Evolutionary conservation across 1,140 invertebrate genomes (phyloP).

Genomic region (Agrypnia vestita): DNA sequence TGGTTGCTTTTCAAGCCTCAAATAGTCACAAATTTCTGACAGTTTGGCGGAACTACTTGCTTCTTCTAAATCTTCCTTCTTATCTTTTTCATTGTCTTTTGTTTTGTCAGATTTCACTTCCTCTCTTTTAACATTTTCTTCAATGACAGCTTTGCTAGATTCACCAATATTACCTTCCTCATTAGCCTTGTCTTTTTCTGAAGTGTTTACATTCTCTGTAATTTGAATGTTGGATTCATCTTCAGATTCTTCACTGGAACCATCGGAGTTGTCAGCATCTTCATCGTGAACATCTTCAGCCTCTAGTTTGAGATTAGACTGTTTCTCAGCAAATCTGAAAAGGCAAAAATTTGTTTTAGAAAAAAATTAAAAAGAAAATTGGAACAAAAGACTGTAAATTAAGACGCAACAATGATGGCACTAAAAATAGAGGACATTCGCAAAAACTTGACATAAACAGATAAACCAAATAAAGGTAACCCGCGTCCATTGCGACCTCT

Average conservation of each 20-base stretch:
- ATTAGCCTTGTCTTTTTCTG: conserved; percentile 8
- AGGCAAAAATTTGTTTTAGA: conserved; percentile 21
- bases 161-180: not conserved
- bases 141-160: not conserved
- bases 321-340: conserved; percentile 50
- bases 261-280: conserved; percentile 32
- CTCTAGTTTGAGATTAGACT: conserved; percentile 33
- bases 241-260: conserved; percentile 19
- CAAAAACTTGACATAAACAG: too few species aligned
- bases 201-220: not conserved
- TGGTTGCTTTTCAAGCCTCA: conserved; percentile 13
- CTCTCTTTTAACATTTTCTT: not conserved
- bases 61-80: not conserved
- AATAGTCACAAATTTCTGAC: not conserved
- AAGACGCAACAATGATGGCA: too few species aligned
- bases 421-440: too few species aligned
- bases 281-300: conserved; percentile 32
- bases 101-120: not conserved
- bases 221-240: not conserved
- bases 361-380: too few species aligned
- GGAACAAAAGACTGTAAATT: too few species aligned
- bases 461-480: too few species aligned
- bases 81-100: not conserved
- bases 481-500: too few species aligned
- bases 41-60: not conserved